Conservation (phyloP, 2,888 invertebrate species). For the Serripes groenlandicus region DNA sequence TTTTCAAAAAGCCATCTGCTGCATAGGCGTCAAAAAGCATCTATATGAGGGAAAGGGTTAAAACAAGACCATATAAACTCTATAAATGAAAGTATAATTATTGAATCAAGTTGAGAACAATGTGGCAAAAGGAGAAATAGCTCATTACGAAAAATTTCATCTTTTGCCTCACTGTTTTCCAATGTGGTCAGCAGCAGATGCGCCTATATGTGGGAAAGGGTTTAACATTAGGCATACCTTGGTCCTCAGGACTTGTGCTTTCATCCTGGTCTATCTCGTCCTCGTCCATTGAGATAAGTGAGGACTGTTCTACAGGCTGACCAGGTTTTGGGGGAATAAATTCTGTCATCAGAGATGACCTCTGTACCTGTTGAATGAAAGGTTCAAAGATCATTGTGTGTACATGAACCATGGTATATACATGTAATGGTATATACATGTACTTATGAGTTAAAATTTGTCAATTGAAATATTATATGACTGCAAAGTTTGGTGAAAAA, state of each 20-base stretch:
- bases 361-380: no score
- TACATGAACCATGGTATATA: no score
- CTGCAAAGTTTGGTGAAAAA: no score
- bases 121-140: not conserved
- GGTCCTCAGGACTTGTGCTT: conserved; percentile 49
- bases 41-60: no score
- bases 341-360: conserved; percentile 88
- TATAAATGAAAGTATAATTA: no score
- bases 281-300: conserved; percentile 63
- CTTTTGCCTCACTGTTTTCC: not conserved
- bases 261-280: conserved; percentile 55
- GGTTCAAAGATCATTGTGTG: no score
- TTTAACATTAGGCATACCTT: conserved; percentile 36
- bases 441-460: not conserved
- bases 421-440: no score
- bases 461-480: not conserved
- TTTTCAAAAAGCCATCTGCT: no score
- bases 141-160: not conserved
- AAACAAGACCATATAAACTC: no score
- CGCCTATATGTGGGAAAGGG: not conserved
- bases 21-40: no score
- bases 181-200: no score
- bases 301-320: conserved; percentile 66
- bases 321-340: conserved; percentile 85
- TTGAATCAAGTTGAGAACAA: not conserved